phyloP scores from a whole-genome alignment of 2,113 vertebrate genomes.

The Elanus axillaris region DNA sequence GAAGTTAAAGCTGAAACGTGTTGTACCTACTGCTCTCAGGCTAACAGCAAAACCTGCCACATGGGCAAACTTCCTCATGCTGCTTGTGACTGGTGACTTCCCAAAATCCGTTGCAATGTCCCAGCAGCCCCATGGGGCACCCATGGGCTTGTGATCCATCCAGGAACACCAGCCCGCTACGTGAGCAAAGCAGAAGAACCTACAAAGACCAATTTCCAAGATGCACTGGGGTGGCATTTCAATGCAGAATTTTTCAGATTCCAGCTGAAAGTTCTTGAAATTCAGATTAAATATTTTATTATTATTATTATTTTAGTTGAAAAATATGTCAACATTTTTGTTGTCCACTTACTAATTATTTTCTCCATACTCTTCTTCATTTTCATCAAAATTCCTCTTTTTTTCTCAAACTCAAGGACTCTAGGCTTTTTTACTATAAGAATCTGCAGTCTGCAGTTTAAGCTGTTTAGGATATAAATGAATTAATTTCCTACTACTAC shows the following conservation, averaged over 20 bases:
- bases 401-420: not conserved
- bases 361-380: not conserved
- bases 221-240: not conserved
- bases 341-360: not conserved
- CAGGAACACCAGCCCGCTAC: rapidly evolving
- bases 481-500: not conserved
- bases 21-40: not conserved
- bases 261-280: not conserved
- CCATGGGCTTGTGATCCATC: not conserved
- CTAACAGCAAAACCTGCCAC: not conserved
- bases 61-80: rapidly evolving
- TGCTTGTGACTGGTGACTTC: not conserved
- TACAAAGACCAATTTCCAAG: not conserved
- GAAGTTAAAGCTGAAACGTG: not conserved
- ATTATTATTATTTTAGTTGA: not conserved
- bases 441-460: not conserved
- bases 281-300: not conserved
- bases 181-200: not conserved
- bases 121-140: not conserved
- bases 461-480: not conserved
- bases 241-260: not conserved
- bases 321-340: not conserved
- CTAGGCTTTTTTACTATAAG: not conserved
- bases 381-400: not conserved
- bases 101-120: not conserved